Percentiles rank a stretch among this genome's conserved stretches.
phyloP scores from a whole-genome alignment of 2,113 vertebrate species.

The Centrocercus urophasianus region DNA sequence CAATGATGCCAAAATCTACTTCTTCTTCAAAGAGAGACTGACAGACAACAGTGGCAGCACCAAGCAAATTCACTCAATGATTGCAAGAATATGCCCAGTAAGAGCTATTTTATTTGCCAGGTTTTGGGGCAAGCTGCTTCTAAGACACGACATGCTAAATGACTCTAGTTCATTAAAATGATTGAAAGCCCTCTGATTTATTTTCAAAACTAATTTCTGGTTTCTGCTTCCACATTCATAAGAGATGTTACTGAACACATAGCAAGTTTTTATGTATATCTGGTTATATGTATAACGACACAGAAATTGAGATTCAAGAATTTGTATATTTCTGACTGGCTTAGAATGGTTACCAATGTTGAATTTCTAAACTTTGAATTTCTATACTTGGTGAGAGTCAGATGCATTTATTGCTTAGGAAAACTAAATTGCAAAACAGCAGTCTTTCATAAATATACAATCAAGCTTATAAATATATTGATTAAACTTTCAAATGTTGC shows the following conservation, averaged over 20 bases:
- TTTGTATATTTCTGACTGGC: not conserved
- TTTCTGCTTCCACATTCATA: not conserved
- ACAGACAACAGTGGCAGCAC: conserved; percentile 92
- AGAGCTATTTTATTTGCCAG: conserved; percentile 64
- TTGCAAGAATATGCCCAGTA: conserved; percentile 96
- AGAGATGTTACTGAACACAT: not conserved
- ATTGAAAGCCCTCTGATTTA: not conserved
- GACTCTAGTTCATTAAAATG: not conserved
- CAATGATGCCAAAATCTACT: conserved; percentile 95
- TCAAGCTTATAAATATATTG: not conserved
- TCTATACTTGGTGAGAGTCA: not conserved
- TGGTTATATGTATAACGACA: not conserved
- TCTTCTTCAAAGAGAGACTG: conserved; percentile 94
- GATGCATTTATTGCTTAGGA: not conserved
- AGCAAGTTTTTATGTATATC: not conserved
- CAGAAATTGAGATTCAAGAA: not conserved
- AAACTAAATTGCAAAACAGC: not conserved
- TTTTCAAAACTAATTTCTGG: not conserved
- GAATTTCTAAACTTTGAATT: not conserved
- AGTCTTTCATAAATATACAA: not conserved
- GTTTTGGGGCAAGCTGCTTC: not conserved
- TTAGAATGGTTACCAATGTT: not conserved
- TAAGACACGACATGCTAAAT: not conserved
- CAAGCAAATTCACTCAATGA: conserved; percentile 95
- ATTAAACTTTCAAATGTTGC: not conserved